Evolutionary conservation across 2,888 invertebrate genomes (phyloP), one percentile per base, ranked within the genome.

Genomic region (Luperina testacea): DNA sequence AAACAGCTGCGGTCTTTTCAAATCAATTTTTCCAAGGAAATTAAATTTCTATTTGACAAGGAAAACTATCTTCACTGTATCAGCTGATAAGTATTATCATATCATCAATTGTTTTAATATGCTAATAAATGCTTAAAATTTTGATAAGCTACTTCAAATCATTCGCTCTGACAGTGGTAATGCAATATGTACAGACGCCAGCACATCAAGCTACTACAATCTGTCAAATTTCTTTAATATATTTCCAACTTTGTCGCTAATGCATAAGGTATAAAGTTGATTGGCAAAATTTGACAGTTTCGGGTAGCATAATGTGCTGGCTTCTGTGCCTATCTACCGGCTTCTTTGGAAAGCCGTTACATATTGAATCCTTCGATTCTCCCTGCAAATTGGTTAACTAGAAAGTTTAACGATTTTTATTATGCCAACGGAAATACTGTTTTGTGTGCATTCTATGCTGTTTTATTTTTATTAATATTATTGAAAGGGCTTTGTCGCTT

Each of bases 1-100:
- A 70, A 77, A 73, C 77, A 82, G 86, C 51, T 85, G 85, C 61
- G 73, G 59, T 63, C 51, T 59, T 42, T 51, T 24, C 9, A 45
- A 72, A 81, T 38, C 13, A 27, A 57, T 70, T 80, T 57, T 72
- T 27, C 2, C 6, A 51, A 65, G 42, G 20, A 51, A 65, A 82
- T 73, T 70, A 59, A 27, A n/a, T 84, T 80, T 72, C 38, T 68
- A 32, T 57, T 45, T 71, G 20, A 32, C 32, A 63, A 53, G 80
- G n/a, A 51, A 32, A 59, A 63, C 32, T 51, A 45, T 53, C 13
- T 51, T 78, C 15, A 9, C 13, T 77, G 24, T 75, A 38, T 32
- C 61, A 45, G 57, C 17, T 45, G n/a, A 32, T 48, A 75, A 15
- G 69, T 32, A 64, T 45, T 20, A 38, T 17, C 32, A 48, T n/a